Base-by-base conservation (phyloP, 2,888 invertebrate species). In the Drosophila cracens region DNA sequence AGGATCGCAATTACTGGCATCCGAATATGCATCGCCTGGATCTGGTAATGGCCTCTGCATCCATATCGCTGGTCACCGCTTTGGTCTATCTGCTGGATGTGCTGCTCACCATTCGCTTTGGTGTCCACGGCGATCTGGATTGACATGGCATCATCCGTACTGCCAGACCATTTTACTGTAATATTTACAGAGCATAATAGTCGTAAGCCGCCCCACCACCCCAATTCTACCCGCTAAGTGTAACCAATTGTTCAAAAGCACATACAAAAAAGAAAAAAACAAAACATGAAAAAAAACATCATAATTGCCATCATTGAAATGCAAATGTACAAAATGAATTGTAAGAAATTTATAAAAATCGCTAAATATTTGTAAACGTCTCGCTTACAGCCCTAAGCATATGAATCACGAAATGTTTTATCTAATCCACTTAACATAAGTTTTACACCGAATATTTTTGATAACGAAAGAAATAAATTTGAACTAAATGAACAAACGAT, bases 21-120 rank as follows among this genome's bases (percentile, higher is more conserved):
- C 93, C 93, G 61, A 93, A 93, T 79, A 93, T 92, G 88, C 92
- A 92, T 69, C 92, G 93, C 49, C 81, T 93, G 84, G 93, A 93
- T 70, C 79, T 93, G 52, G 88, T 93, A 4, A 87, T 93, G 83
- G 92, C 87, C 4, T 74, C 93, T 5, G 93, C 93, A 4, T 90
- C 92, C 4, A 88, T 93, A 16, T 86, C 93, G 1, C 60, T 93
- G 63, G 88, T 93, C 6, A 87, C 89, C 16, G 83, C 91, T 8
- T 64, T 93, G 58, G 63, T 93, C 46, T 93, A 89, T 66, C 72
- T 93, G 56, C 70, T 92, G 49, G 93, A 93, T 74, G 82, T 93
- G 6, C 79, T 93, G 27, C 81, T 92, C 46, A 92, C 92, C 70
- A 81, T 93, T 68, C 91, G 91, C 33, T 92, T 92, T 66, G 93